Evolutionary conservation across 2,888 invertebrate genomes (phyloP).

Genomic region (Ernsta delagoae): DNA sequence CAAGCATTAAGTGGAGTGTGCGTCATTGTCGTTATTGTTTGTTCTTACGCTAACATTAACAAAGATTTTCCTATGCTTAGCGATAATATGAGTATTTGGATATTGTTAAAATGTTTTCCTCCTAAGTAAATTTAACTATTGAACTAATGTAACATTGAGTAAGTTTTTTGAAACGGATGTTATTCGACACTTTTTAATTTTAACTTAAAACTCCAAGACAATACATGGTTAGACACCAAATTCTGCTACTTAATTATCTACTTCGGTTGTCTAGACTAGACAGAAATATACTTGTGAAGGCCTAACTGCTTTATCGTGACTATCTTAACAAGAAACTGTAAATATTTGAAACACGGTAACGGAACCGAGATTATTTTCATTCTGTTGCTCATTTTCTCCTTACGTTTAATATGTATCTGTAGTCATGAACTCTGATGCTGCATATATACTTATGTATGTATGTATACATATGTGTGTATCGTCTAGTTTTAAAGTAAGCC

Average conservation of each 20-base stretch:
- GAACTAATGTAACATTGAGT: no score
- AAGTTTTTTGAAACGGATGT: no score
- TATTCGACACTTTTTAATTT: no score
- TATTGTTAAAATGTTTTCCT: no score
- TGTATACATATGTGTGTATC: no score
- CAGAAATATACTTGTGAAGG: neutral
- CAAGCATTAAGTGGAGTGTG: constrained; percentile 18
- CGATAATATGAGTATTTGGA: neutral
- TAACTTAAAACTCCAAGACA: no score
- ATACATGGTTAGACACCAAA: no score
- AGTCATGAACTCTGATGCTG: no score
- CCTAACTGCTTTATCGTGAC: constrained; percentile 21
- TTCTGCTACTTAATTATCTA: neutral
- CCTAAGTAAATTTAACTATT: no score
- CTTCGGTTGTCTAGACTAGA: neutral
- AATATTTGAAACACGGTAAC: constrained; percentile 12
- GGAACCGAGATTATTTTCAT: constrained; percentile 1
- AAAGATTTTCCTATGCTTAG: neutral
- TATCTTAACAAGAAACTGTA: constrained; percentile 20
- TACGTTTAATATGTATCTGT: neutral
- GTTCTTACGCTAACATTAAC: neutral
- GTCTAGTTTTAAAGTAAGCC: no score
- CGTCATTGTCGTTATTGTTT: constrained; percentile 39
- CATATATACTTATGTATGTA: no score
- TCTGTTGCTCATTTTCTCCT: neutral